Base-by-base conservation (phyloP, 2,797 vertebrate species). In the Phrynocephalus vlangalii region DNA sequence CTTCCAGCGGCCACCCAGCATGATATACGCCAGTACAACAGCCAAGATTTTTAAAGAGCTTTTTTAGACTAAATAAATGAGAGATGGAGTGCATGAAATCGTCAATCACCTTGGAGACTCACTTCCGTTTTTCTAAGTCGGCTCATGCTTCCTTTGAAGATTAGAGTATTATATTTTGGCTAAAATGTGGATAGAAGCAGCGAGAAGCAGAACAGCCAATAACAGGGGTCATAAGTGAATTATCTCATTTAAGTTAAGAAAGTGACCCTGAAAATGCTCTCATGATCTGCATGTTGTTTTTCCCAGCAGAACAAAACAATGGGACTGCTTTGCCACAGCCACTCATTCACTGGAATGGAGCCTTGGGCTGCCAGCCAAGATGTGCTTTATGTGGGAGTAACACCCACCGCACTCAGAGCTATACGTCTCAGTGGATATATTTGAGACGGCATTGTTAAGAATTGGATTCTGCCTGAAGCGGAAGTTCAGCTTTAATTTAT, bases 401-500 rank as follows among this genome's bases (percentile, higher is more conserved):
- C 9, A 15, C 16, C 16, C 5, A 28, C 4, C n/a, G 33, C 63
- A 5, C 33, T 84, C 56, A 84, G 28, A 33, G 33, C 63, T 13
- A 20, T 76, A 76, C 26, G 13, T 84, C 33, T 77, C 52, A 76
- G 60, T 84, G 18, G 33, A 76, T 28, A 76, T 28, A 20, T 33
- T 73, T 75, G n/a, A 33, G 38, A 66, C 11, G 22, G 33, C 44
- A 44, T 2, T 66, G 79, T 28, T 28, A 28, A 5, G 18, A 89
- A 91, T 66, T 79, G 89, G 0, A 0, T 91, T 86, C 38, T 26
- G 50, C 30, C 88, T 80, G 76, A 30, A 87, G 88, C 86, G 82
- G 26, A 91, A 94, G 50, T 70, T 84, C 73, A 30, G 33, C 26
- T 77, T 86, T 87, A 78, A 22, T 90, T 93, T 91, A 92, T 79